Base-by-base conservation (phyloP, 23 tunicate genomes). In the Clavelina lepadiformis region DNA sequence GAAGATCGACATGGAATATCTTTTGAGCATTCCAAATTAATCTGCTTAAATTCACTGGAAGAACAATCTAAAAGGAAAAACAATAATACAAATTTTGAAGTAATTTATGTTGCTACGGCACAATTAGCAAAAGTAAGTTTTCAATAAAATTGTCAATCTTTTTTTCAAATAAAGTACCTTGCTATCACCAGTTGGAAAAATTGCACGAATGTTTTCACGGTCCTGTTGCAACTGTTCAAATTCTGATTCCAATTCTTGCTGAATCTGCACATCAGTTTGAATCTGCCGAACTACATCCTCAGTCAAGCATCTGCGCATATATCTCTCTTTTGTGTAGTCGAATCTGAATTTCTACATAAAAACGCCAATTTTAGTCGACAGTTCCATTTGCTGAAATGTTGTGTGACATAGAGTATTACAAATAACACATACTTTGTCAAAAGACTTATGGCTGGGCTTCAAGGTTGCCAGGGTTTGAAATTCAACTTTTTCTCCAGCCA, bases 401-500 rank as follows among this genome's bases (percentile, higher is more conserved):
- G 49, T 8, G 49, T 41, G 49, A 41, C 11, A 8, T 41, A 15
- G 11, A 8, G 15, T 15, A 8, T 41, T 41, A 41, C 49, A 8
- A 41, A 8, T 41, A 41, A 41, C 49, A 41, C 61, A 30, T 36
- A 89, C 97, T 64, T 82, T 80, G 56, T 94, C 91, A 54, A 94
- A 94, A 7, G 71, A 51, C 45, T 75, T 80, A 60, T 94, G 84
- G 35, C 96, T 86, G 29, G 94, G 99, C 75, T 82, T 86, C 8
- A 94, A 61, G 1, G 99, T 80, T 15, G 99, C 94, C 63, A 94
- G 75, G 52, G 67, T 75, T 72, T 94, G 99, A 58, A 94, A 94
- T 58, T 94, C 99, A 30, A 94, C 99, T 53, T 93, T 89, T 55
- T 94, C 99, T 0, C 95, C 99, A 50, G 99, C 99, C 5, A 94